phyloP scores from a whole-genome alignment of 2,113 vertebrate species.

The Thunnus thynnus region DNA sequence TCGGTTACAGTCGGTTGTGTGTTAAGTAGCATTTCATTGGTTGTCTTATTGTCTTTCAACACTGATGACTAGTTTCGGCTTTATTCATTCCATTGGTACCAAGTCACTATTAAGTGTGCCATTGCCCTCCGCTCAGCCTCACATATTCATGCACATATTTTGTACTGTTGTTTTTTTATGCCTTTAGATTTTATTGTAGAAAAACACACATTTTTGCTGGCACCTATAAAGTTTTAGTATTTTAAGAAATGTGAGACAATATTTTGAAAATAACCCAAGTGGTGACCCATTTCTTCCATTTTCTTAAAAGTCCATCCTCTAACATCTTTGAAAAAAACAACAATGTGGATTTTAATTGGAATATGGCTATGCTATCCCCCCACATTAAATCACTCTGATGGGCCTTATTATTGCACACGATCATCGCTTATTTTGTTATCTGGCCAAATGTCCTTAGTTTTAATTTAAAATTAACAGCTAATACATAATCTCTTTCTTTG shows the following conservation, averaged over 20 bases:
- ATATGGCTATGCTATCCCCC: neutral
- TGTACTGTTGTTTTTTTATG: neutral
- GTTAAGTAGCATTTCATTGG: slow-evolving; percentile 71
- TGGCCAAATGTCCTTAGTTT: slow-evolving; percentile 13
- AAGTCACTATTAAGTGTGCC: slow-evolving; percentile 48
- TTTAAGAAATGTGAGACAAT: slow-evolving; percentile 9
- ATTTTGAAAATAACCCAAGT: slow-evolving; percentile 10
- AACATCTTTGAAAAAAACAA: neutral
- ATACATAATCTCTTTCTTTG: neutral
- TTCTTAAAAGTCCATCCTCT: slow-evolving; percentile 12
- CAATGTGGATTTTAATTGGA: slow-evolving; percentile 33
- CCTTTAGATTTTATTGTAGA: neutral
- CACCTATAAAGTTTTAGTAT: slow-evolving; percentile 21
- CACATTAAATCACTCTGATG: slow-evolving; percentile 28
- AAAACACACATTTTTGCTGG: slow-evolving; percentile 3
- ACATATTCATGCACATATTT: slow-evolving; percentile 34
- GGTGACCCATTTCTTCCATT: neutral
- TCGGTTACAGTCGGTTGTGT: slow-evolving; percentile 58
- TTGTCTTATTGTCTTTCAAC: slow-evolving; percentile 52
- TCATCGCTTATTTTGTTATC: slow-evolving; percentile 35
- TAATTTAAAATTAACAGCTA: slow-evolving; percentile 22
- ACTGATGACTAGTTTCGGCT: slow-evolving; percentile 50
- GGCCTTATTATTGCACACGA: slow-evolving; percentile 22
- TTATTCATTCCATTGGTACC: slow-evolving; percentile 36
- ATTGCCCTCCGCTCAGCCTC: slow-evolving; percentile 1